Conservation (phyloP, 2,113 vertebrate species). For the Pelobates fuscus region DNA sequence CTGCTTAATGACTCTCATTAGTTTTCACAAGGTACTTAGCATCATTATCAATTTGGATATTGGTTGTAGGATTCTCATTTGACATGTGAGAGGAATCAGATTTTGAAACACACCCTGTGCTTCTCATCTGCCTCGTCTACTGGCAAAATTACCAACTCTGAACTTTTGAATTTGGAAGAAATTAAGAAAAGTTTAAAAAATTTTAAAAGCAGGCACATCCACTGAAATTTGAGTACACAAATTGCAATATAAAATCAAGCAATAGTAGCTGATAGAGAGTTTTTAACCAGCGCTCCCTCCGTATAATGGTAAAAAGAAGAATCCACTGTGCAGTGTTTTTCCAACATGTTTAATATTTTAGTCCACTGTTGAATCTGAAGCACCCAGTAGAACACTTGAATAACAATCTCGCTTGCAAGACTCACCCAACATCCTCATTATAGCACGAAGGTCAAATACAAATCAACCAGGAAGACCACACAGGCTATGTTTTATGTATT, state of each 20-base stretch:
- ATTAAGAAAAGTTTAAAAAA: too few relatives aligned
- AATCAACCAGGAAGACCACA: slow-evolving; percentile 39
- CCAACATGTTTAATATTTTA: slow-evolving; percentile 38
- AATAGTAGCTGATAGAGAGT: background rate
- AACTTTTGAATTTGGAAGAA: too few relatives aligned
- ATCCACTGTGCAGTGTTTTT: slow-evolving; percentile 8
- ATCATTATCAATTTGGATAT: too few relatives aligned
- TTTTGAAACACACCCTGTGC: too few relatives aligned
- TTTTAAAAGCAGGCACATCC: too few relatives aligned
- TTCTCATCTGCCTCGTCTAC: too few relatives aligned
- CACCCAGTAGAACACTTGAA: slow-evolving; percentile 41
- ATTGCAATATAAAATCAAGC: background rate
- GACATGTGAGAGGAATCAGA: too few relatives aligned
- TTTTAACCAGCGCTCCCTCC: background rate
- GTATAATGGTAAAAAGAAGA: background rate
- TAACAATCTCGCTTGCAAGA: slow-evolving; percentile 36
- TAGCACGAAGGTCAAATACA: slow-evolving; percentile 42
- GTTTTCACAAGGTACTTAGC: too few relatives aligned
- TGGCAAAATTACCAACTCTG: too few relatives aligned
- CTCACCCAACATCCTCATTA: slow-evolving; percentile 38
- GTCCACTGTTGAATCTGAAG: slow-evolving; percentile 1
- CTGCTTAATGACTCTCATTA: too few relatives aligned
- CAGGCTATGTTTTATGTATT: slow-evolving; percentile 45
- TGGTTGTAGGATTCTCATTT: too few relatives aligned
- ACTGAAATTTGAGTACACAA: too few relatives aligned